Conservation (phyloP, 2,888 invertebrate genomes). For the Pollenia labialis region DNA sequence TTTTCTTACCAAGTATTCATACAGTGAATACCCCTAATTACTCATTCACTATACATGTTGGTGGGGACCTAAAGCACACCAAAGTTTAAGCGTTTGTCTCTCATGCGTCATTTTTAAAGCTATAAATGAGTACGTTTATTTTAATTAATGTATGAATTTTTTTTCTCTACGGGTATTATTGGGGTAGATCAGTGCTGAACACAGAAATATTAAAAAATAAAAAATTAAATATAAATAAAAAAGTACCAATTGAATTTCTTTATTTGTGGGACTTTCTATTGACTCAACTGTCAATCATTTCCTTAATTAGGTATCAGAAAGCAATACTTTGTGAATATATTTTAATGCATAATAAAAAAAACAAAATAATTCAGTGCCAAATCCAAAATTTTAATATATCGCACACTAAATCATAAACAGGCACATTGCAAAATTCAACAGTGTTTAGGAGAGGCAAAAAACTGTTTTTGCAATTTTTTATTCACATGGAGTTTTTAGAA, state of each 20-base stretch:
- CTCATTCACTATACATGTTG: not conserved
- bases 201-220: not conserved
- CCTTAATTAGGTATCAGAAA: not conserved
- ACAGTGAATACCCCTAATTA: not conserved
- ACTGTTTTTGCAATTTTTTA: too few species aligned
- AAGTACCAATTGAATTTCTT: not conserved
- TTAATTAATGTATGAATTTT: constrained; percentile 29
- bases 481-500: too few species aligned
- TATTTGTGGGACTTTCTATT: constrained; percentile 2
- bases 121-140: constrained; percentile 13
- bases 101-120: constrained; percentile 33
- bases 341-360: not conserved
- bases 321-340: not conserved
- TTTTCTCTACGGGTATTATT: not conserved
- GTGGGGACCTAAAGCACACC: not conserved
- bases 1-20: too few species aligned
- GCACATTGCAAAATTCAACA: too few species aligned
- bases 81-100: not conserved
- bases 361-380: not conserved
- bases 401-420: too few species aligned
- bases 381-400: not conserved
- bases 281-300: not conserved
- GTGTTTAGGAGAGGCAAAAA: too few species aligned
- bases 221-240: not conserved
- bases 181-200: constrained; percentile 37